Evolutionary conservation across 2,888 invertebrate genomes (phyloP), one percentile per base, ranked within the genome.

Genomic region (Pteria penguin): DNA sequence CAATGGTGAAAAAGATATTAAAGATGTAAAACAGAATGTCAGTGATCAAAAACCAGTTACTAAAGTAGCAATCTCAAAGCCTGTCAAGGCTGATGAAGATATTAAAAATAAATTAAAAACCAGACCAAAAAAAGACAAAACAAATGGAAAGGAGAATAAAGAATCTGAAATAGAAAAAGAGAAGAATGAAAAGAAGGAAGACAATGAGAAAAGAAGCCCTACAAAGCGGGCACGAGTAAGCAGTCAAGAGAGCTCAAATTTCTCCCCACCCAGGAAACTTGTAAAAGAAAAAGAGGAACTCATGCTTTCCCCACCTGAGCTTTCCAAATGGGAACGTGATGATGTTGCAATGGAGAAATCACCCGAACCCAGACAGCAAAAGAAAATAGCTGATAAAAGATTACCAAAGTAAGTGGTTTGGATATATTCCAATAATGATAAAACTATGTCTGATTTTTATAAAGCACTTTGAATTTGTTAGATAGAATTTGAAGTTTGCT

Each of bases 291-390:
- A 81, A 26, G 82, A 75, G 76, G 86, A 82, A 66, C 74, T 84
- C 58, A 84, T 87, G 91, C 83, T 87, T 18, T 86, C 87, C 29
- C 85, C 87, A 69, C 96, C 97, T 0, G 96, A 95, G 88, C 93
- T 95, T 67, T 97, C 97, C 0, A 97, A 97, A 92, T 97, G 97
- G 97, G 97, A 97, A 92, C 94, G 96, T 33, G 95, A 95, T 57
- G 96, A 95, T 69, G 82, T 72, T 14, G 83, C 82, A 5, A 78
- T 75, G 58, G 82, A 83, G 11, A 72, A 55, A 27, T 80, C 81
- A 4, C 77, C 81, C 1, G 71, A 80, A 68, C 74, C 68, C 1
- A 33, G 65, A 0, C 32, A 72, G 29, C 78, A 79, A 84, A 80
- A 76, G 32, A 79, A 81, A 22, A 94, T 94, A 70, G 79, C 77